Evolutionary conservation across 2,113 vertebrate genomes (phyloP).

Genomic region (western clawed frog (Xenopus tropicalis)): DNA sequence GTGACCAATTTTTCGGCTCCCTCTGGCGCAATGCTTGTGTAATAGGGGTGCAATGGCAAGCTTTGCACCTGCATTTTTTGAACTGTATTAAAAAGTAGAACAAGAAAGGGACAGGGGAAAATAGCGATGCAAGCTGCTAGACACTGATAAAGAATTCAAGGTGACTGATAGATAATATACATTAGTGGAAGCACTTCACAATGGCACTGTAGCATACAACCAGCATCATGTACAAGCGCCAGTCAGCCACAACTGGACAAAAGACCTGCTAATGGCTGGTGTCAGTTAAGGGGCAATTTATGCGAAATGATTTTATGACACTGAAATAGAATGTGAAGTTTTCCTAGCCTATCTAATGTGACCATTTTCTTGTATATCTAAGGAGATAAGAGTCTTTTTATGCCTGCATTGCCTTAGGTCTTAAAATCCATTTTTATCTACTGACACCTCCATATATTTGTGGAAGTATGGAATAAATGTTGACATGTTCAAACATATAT

Average conservation of each 20-base stretch:
- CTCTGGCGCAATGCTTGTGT: neutral
- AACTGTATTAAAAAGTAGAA: neutral
- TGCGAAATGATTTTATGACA: neutral
- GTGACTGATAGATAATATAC: neutral
- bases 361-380: neutral
- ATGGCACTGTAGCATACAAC: neutral
- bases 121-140: neutral
- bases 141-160: slow-evolving; percentile 3
- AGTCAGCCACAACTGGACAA: neutral
- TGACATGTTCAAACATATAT: no score
- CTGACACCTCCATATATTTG: no score
- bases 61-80: neutral
- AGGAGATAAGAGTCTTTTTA: neutral
- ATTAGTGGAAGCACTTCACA: neutral
- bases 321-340: neutral
- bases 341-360: neutral
- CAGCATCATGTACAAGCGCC: neutral
- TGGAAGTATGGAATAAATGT: no score
- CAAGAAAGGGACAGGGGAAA: neutral
- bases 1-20: neutral
- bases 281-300: neutral
- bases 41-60: neutral
- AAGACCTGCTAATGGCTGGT: neutral
- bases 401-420: neutral
- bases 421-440: no score